These are phyloP conservation scores for Cynaeus angustus DNA, from an alignment of 2,888 invertebrate genomes.

Conservation along the genomic window DNA sequence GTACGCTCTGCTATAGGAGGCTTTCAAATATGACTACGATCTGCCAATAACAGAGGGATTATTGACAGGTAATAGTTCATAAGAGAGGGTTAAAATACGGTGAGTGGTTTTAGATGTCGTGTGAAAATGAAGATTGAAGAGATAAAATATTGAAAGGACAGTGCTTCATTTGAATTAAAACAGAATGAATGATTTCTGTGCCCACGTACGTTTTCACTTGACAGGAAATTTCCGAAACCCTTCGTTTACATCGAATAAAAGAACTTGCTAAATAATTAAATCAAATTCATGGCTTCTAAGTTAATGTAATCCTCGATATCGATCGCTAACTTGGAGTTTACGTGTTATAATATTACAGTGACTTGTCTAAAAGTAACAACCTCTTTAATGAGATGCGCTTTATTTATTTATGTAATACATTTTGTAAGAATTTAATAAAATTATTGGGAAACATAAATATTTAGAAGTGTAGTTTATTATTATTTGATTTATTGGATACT, in stretches of 20 bases:
- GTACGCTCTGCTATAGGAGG: no score
- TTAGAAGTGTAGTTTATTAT: no score
- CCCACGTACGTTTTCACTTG: not conserved
- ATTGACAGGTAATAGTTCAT: conserved; percentile 10
- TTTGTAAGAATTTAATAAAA: no score
- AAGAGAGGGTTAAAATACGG: not conserved
- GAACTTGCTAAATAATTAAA: not conserved
- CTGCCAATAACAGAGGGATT: conserved; percentile 3
- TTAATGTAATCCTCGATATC: not conserved
- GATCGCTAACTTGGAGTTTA: not conserved
- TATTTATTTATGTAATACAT: no score
- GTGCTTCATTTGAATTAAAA: not conserved
- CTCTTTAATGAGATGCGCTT: no score
- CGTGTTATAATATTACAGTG: not conserved
- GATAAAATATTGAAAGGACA: not conserved
- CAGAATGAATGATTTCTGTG: not conserved
- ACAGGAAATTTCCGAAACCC: not conserved
- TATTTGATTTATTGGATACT: no score
- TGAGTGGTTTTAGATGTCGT: conserved; percentile 8
- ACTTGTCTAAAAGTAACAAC: not conserved
- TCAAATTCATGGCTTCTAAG: not conserved
- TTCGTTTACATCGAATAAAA: not conserved
- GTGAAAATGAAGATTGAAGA: conserved; percentile 6
- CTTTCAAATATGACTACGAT: conserved; percentile 2
- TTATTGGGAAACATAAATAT: no score